Evolutionary conservation across 2,888 invertebrate species (phyloP).

Genomic region (Aelia acuminata): DNA sequence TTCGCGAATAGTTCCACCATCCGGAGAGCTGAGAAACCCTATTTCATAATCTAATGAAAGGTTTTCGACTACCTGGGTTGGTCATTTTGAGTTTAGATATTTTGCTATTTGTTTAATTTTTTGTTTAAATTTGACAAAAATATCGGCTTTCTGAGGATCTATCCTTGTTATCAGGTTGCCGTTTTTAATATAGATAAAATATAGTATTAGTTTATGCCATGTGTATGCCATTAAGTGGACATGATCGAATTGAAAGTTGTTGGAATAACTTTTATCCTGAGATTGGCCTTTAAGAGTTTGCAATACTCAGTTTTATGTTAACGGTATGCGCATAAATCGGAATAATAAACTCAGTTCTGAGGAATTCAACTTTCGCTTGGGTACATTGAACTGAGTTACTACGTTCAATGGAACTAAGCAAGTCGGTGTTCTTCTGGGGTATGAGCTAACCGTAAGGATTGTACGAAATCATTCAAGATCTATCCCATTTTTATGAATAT

Average conservation of each 20-base stretch:
- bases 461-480: background rate
- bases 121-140: no score
- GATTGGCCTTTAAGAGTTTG: background rate
- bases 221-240: no score
- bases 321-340: slow-evolving; percentile 45
- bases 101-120: no score
- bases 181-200: no score
- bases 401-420: background rate
- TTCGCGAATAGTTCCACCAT: background rate
- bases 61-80: background rate
- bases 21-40: background rate
- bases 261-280: background rate
- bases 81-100: no score
- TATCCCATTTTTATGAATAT: background rate
- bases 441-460: background rate
- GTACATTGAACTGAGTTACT: slow-evolving; percentile 18
- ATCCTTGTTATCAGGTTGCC: no score
- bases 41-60: background rate
- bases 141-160: no score
- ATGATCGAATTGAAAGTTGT: background rate
- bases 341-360: slow-evolving; percentile 7
- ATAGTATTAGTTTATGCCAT: no score
- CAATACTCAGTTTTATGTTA: slow-evolving; percentile 31
- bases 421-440: background rate
- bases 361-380: slow-evolving; percentile 29